Evolutionary conservation across 2,888 invertebrate species (phyloP), one percentile per base, ranked within the genome.

Genomic region (Drosophila merina): DNA sequence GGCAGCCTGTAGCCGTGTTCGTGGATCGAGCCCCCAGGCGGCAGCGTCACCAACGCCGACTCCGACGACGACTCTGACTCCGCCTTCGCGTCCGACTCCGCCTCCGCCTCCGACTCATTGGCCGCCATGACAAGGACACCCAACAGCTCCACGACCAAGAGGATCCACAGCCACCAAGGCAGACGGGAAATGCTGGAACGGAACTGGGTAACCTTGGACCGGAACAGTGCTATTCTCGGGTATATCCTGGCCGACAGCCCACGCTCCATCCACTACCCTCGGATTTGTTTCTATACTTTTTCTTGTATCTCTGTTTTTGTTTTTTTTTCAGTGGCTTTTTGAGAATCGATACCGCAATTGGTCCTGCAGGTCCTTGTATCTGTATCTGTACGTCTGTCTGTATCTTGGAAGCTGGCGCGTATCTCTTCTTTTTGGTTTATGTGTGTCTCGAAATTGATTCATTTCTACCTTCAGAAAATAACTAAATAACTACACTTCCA

Each of bases 1-100:
- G 80, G 76, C 5, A 55, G 7, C 1, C 14, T 20, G 14, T 8
- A 42, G 1, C 4, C 5, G 3, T 3, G 12, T 3, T 0, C 14
- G n/a, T 36, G 4, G 5, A 36, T 33, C 20, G 20, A 20, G 20
- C 20, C 20, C 6, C 28, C 28, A 0, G 28, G 28, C 6, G 4
- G 5, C 28, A 28, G 0, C 20, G 20, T 1, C 20, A 20, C 20
- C 20, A 20, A 20, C 20, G 20, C 20, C 20, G 20, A 20, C 20
- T 20, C 20, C 20, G 20, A 20, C 20, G 20, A 20, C 20, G 20
- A 20, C 20, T 20, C 20, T 20, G 20, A 20, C 20, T 20, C 20
- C n/a, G 12, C 6, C 0, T 6, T 6, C 36, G n/a, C 0, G 4
- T 4, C 10, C n/a, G n/a, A 1, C n/a, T 5, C n/a, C 12, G 33